Evolutionary conservation across 2,113 vertebrate genomes (phyloP).

Genomic region (Crotophaga sulcirostris): DNA sequence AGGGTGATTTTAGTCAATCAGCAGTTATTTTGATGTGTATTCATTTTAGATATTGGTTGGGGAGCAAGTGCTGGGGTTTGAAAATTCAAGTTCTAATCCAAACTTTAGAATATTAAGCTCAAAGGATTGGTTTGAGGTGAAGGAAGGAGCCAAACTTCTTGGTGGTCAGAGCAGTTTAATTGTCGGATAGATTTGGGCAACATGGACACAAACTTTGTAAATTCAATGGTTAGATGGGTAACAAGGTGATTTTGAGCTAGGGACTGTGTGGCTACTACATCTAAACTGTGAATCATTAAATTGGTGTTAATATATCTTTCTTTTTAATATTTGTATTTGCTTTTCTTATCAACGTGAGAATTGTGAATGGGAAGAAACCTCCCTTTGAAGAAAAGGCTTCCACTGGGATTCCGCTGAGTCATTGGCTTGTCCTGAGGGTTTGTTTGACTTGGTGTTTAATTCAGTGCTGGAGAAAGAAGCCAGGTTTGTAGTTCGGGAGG

Average conservation of each 20-base stretch:
- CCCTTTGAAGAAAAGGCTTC: neutral
- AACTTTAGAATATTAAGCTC: neutral
- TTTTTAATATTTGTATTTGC: neutral
- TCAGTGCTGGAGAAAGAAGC: neutral
- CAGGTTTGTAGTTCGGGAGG: too few species aligned
- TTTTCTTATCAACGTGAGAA: neutral
- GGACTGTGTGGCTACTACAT: neutral
- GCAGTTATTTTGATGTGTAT: neutral
- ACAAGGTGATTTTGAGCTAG: neutral
- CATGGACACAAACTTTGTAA: neutral
- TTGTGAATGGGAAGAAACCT: slow-evolving; percentile 4
- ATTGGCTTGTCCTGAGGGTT: neutral
- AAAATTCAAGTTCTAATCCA: neutral
- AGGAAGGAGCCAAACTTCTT: neutral
- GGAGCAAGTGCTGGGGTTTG: neutral
- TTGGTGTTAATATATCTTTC: neutral
- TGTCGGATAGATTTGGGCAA: neutral
- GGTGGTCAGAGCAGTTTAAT: neutral
- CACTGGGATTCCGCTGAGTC: neutral
- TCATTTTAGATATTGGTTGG: neutral
- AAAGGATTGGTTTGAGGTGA: neutral
- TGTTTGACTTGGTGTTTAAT: neutral
- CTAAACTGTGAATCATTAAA: neutral
- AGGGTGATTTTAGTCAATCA: neutral
- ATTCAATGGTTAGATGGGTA: neutral